Evolutionary conservation across 2,888 invertebrate genomes (phyloP), one percentile per base, ranked within the genome.

Genomic region (Micropterix aruncella): DNA sequence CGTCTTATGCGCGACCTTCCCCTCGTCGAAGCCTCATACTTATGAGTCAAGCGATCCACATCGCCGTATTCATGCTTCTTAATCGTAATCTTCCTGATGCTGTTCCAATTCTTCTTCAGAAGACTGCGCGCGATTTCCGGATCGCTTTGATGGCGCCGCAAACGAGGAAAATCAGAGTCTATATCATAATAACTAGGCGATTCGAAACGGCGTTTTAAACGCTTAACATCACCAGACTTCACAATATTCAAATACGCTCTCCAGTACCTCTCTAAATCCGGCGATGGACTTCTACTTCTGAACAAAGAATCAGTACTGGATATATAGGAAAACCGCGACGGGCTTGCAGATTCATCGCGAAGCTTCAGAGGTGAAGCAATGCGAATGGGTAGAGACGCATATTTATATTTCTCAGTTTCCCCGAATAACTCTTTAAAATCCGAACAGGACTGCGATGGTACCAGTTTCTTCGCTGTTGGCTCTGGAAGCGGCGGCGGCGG

Each of bases 341-440:
- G 71, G 72, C 61, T 71, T 57, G 60, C 66, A 52, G 53, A 57
- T 58, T 47, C 56, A 9, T 38, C 38, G 9, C 38, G 38, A 56
- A 73, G 73, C 62, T 66, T 63, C 54, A 48, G 46, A 16, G 14
- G 36, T 18, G 63, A 64, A 51, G 63, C 57, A 38, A 40, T 4
- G 54, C 66, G 66, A 38, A 55, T 59, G 37, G 78, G 75, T 44
- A 75, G 59, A 3, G 75, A 75, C 27, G 73, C 60, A 59, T 73
- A 79, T 55, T 72, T 77, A 50, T 71, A 70, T 54, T 70, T 68
- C 50, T 78, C 75, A 18, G 71, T 74, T 59, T 89, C 88, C 0
- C 89, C 89, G 56, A 85, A 88, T n/a, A 87, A 65, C 52, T 88
- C 89, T 56, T 83, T 85, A 45, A 89, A 64, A 61, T 86, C 80